A percentile compares a stretch with the other conserved stretches of the same genome.
Evolutionary conservation across 1,140 invertebrate genomes (phyloP).

Genomic region (Drosophila chauvacae): DNA sequence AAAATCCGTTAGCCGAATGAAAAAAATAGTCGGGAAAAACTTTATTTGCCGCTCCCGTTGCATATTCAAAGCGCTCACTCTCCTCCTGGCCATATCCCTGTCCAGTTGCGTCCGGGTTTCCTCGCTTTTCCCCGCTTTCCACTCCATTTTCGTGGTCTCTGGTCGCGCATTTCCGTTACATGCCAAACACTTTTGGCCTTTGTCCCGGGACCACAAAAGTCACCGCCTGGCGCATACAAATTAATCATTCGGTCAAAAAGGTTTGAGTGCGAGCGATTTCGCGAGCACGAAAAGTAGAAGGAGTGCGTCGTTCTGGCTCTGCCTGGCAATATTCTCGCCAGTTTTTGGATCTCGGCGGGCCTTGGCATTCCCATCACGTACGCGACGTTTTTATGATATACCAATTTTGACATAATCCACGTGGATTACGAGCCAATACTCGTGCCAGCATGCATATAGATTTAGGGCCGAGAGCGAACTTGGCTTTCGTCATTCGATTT

Average conservation of each 20-base stretch:
- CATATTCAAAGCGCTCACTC: slow-evolving; percentile 68
- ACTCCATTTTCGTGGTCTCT: slow-evolving; percentile 52
- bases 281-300: slow-evolving; percentile 22
- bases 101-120: slow-evolving; percentile 27
- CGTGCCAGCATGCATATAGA: slow-evolving; percentile 29
- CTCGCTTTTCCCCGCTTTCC: slow-evolving; percentile 4
- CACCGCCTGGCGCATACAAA: slow-evolving; percentile 77
- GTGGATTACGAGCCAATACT: slow-evolving; percentile 70
- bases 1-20: slow-evolving; percentile 61
- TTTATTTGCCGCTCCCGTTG: slow-evolving; percentile 57
- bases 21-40: slow-evolving; percentile 51
- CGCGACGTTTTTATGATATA: slow-evolving; percentile 82
- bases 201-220: slow-evolving; percentile 77
- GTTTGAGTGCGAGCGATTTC: slow-evolving; percentile 55
- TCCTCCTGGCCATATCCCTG: slow-evolving; percentile 15
- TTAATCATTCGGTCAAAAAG: slow-evolving; percentile 74
- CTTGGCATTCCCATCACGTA: slow-evolving; percentile 66
- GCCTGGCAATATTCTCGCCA: slow-evolving; percentile 45
- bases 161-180: slow-evolving; percentile 79
- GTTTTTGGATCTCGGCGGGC: slow-evolving; percentile 47
- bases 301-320: slow-evolving; percentile 2
- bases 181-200: slow-evolving; percentile 82
- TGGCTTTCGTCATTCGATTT: slow-evolving; percentile 54
- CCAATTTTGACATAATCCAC: slow-evolving; percentile 82
- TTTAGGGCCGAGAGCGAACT: slow-evolving; percentile 23